Percentiles rank a stretch among this genome's conserved stretches.
Evolutionary conservation across 2,888 invertebrate species (phyloP).

Genomic region (Polymixis flavicincta): DNA sequence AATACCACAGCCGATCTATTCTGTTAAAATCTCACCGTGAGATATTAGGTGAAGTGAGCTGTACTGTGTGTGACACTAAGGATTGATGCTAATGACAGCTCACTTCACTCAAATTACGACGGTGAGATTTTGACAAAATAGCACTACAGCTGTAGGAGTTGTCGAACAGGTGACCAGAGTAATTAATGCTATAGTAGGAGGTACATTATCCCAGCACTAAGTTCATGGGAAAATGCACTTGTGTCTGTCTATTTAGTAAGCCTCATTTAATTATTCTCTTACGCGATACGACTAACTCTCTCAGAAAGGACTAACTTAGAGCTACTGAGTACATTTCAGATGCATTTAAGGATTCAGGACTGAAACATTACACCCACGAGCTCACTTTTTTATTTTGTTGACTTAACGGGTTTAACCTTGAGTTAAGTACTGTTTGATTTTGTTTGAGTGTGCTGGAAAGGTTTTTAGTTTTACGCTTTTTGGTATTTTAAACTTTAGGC

Average conservation of each 20-base stretch:
- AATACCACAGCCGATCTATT: too few species aligned
- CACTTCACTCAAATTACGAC: too few species aligned
- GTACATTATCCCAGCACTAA: constrained; percentile 11
- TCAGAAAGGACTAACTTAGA: constrained; percentile 36
- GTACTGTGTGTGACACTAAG: too few species aligned
- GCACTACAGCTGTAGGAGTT: not conserved
- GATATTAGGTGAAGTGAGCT: too few species aligned
- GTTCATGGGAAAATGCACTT: constrained; percentile 20
- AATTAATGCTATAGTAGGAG: not conserved
- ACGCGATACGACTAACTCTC: constrained; percentile 13
- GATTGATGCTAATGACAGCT: too few species aligned
- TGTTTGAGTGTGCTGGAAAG: not conserved
- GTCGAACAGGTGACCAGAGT: not conserved
- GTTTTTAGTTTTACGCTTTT: not conserved
- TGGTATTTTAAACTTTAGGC: not conserved
- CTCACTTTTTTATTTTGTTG: constrained; percentile 43
- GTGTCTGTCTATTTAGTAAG: constrained; percentile 30
- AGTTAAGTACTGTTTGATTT: not conserved
- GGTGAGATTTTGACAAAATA: too few species aligned
- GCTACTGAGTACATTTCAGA: constrained; percentile 34
- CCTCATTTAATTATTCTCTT: constrained; percentile 51
- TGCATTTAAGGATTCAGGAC: constrained; percentile 33
- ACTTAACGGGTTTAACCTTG: constrained; percentile 12
- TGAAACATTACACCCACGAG: constrained; percentile 16
- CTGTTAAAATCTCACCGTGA: too few species aligned